Base-by-base conservation (phyloP, 2,797 vertebrate species). In the Nothura maculosa region DNA sequence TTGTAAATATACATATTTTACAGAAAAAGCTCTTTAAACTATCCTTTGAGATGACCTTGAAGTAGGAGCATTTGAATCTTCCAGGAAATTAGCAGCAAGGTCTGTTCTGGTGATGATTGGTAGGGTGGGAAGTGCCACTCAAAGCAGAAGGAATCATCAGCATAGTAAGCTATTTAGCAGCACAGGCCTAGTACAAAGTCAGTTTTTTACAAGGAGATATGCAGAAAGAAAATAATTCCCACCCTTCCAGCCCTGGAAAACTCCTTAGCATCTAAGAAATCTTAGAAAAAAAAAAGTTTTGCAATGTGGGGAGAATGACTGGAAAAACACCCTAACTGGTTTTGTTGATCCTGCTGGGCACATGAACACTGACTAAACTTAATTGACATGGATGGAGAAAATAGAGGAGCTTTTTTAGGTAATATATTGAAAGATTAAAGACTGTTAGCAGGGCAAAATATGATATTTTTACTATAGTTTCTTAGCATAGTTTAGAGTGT, bases 1-100 rank as follows among this genome's bases (percentile, higher is more conserved):
- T 98, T 99, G 99, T 99, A 99, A 99, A 99, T 99, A 99, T 98
- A 99, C 98, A 99, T 98, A 98, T 98, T 98, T 98, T 98, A 97
- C 96, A 96, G 96, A 94, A 95, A 97, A 97, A 95, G 96, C 97
- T 98, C 97, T 98, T 97, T 97, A 98, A 98, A 98, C 95, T 97
- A 96, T 98, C 96, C 97, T 98, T 96, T 90, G 97, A 97, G 95
- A 96, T 98, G 98, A 99, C 98, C 98, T 99, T 98, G 98, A 97
- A 98, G 97, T 93, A 97, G 97, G 96, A 98, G 96, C 97, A 97
- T 97, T 98, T 98, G 98, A 98, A 98, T 98, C 97, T 98, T 98
- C 94, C 97, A 97, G 98, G 97, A 97, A 98, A 98, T 98, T 98
- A 98, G 94, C 97, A 98, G 96, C 96, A 97, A 97, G 97, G 94